These are phyloP conservation scores for Euthynnus affinis DNA, from an alignment of 2,797 vertebrate genomes.

Conservation along the genomic window DNA sequence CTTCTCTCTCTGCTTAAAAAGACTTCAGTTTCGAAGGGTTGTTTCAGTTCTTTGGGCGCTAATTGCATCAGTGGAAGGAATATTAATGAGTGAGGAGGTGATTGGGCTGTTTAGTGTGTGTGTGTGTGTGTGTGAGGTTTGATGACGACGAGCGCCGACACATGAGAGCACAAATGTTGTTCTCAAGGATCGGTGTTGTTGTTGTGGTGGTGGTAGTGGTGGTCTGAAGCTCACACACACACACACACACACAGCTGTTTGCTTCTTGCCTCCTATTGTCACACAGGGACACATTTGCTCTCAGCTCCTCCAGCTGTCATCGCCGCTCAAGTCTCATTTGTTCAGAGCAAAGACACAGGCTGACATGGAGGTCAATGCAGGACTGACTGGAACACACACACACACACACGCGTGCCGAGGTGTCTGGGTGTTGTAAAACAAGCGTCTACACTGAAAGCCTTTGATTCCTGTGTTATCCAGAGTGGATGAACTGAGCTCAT, in stretches of 20 bases:
- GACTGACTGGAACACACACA: neutral
- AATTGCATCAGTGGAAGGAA: neutral
- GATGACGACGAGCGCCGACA: neutral
- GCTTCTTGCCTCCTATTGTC: constrained; percentile 7
- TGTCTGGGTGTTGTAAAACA: constrained; percentile 27
- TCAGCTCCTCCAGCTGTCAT: constrained; percentile 32
- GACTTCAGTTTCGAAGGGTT: no score
- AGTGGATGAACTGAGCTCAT: neutral
- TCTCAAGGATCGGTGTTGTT: neutral
- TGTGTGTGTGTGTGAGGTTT: neutral
- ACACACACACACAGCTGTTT: constrained; percentile 37
- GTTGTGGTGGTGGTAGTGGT: no score
- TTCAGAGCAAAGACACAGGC: neutral
- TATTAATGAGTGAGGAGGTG: neutral
- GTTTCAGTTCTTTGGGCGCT: no score
- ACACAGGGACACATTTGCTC: neutral
- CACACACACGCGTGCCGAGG: constrained; percentile 9
- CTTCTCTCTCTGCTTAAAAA: no score
- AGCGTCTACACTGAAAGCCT: neutral
- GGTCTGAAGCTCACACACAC: neutral
- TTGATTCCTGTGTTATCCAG: constrained; percentile 22
- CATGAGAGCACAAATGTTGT: constrained; percentile 32
- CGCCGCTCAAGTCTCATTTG: neutral
- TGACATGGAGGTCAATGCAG: neutral
- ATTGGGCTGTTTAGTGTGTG: no score